A percentile compares a stretch with the other conserved stretches of the same genome.
phyloP scores from a whole-genome alignment of 2,797 vertebrate genomes.

The Todus mexicanus region DNA sequence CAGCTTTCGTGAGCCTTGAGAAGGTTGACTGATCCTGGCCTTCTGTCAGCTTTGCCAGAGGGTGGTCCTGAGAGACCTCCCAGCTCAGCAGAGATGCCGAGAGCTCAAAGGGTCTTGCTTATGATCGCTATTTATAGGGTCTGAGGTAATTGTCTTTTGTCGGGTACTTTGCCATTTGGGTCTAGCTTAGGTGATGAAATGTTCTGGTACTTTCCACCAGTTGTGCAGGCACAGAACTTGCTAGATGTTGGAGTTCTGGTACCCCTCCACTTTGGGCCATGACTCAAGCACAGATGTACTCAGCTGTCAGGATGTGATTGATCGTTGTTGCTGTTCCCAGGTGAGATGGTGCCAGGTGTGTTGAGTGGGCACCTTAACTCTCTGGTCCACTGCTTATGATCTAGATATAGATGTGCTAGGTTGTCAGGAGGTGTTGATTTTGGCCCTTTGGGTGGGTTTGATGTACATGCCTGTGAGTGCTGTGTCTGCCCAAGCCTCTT shows the following conservation, averaged over 20 bases:
- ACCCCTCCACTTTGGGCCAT: not conserved
- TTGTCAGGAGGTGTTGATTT: not conserved
- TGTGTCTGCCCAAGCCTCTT: not conserved
- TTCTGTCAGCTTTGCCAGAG: not conserved
- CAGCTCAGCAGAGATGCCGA: not conserved
- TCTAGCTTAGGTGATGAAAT: not conserved
- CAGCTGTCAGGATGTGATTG: not conserved
- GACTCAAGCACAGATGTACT: not conserved
- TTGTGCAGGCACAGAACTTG: not conserved
- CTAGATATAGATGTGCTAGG: not conserved
- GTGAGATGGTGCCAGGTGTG: not conserved
- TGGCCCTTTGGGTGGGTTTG: not conserved
- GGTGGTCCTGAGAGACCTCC: not conserved
- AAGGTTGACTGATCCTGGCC: not conserved
- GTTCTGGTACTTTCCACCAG: not conserved
- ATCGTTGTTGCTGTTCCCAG: not conserved
- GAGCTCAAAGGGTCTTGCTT: not conserved
- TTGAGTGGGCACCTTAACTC: not conserved
- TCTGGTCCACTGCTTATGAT: not conserved
- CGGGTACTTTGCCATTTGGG: not conserved
- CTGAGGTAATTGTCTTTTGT: not conserved
- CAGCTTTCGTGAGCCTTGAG: not conserved
- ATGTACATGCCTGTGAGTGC: accelerated
- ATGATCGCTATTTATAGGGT: not conserved
- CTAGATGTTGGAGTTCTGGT: not conserved